Base-by-base conservation (phyloP, 2,888 invertebrate species). In the Dichetophora obliterata region DNA sequence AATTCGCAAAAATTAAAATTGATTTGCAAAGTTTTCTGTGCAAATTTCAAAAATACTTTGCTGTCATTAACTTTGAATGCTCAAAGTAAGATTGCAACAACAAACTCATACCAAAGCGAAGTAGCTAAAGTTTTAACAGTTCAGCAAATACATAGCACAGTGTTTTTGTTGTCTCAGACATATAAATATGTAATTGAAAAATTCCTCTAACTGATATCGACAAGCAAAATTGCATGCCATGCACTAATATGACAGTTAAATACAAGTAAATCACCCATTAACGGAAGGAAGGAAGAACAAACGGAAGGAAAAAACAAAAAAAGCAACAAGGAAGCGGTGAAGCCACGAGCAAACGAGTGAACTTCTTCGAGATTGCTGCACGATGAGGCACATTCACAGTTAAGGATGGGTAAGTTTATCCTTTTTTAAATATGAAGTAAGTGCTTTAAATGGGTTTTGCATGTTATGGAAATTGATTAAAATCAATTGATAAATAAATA, bases 391-490 rank as follows among this genome's bases (percentile, higher is more conserved):
- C 59, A 61, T 27, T 61, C 37, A 37, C 22, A 43, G 37, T 22
- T 37, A n/a, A 24, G 19, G 34, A 54, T 6, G 14, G 37, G 71
- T 31, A 71, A 71, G 8, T 59, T 61, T 59, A 5, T 43, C 34
- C n/a, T 61, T 61, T 27, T 59, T 52, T 24, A 24, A 48, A 43
- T 61, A 61, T 37, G 72, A 43, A 54, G 16, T 8, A 61, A 48
- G 24, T 27, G 19, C 31, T 59, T 72, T 54, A 72, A 37, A 59
- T 24, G 48, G n/a, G 59, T 61, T 72, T 61, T 61, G 22, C 16
- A 61, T 37, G 43, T 61, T 48, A 61, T 72, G 72, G 19, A 61
- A 59, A 72, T 43, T 48, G 59, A 59, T 57, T 43, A 59, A 57
- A 50, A 16, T 22, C 37, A 59, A 71, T 50, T 37, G n/a, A 70